Evolutionary conservation across 2,797 vertebrate species (phyloP).

Genomic region (Poecile montanus): DNA sequence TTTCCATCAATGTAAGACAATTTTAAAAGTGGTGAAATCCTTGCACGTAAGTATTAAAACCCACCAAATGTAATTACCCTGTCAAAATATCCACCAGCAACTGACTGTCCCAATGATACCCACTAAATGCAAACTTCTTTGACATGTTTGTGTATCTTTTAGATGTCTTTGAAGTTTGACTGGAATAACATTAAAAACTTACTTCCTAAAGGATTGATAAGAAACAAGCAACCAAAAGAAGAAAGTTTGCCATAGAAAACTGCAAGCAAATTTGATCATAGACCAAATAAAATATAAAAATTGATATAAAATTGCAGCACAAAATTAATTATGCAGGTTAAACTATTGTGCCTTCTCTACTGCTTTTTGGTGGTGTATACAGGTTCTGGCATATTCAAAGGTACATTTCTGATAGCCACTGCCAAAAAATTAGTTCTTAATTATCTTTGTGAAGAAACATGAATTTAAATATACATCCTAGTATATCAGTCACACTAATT

Average conservation of each 20-base stretch:
- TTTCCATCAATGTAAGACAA: not conserved
- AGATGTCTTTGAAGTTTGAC: not conserved
- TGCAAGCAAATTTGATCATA: not conserved
- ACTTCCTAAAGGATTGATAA: not conserved
- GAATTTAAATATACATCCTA: not conserved
- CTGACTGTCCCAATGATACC: not conserved
- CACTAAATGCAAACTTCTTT: not conserved
- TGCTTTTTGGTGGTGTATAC: not conserved
- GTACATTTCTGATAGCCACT: not conserved
- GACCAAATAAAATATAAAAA: not conserved
- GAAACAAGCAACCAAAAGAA: not conserved
- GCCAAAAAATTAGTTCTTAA: not conserved
- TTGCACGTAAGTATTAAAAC: not conserved
- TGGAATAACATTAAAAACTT: not conserved
- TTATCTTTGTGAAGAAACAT: not conserved
- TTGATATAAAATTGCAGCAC: not conserved
- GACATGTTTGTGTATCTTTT: not conserved
- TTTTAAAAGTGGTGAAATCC: not conserved
- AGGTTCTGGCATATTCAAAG: not conserved
- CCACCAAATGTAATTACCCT: not conserved
- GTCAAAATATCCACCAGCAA: not conserved
- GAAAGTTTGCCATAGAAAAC: not conserved
- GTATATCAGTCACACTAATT: not conserved
- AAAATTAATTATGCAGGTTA: not conserved
- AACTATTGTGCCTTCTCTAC: not conserved